Conservation (phyloP, 2,113 vertebrate species). For the Gymnogyps californianus region DNA sequence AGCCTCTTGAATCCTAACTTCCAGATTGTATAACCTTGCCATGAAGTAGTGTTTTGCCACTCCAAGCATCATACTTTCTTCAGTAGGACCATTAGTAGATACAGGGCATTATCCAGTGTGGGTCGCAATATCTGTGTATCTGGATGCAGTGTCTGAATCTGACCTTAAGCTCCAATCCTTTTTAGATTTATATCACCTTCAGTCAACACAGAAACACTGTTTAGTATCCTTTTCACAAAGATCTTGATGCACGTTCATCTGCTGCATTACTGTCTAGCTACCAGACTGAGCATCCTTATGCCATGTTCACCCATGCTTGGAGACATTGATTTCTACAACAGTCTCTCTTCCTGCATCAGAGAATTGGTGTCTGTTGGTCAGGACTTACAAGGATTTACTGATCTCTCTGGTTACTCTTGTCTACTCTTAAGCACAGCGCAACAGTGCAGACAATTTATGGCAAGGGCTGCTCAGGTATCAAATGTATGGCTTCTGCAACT, state of each 20-base stretch:
- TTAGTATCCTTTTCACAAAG: neutral
- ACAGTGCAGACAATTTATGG: neutral
- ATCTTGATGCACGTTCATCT: neutral
- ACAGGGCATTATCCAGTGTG: rapidly evolving
- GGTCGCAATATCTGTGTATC: neutral
- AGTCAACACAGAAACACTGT: neutral
- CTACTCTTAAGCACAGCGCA: neutral
- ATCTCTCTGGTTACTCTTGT: neutral
- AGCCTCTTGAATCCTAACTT: neutral
- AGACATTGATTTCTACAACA: neutral
- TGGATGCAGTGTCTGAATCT: neutral
- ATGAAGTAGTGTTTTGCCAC: neutral
- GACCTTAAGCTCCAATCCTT: neutral
- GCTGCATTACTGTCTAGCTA: neutral
- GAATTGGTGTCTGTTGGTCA: neutral
- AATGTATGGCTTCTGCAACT: neutral
- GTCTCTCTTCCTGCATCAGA: neutral
- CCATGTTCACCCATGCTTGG: neutral
- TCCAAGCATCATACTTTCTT: neutral
- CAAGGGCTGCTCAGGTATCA: neutral
- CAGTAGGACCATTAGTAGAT: neutral
- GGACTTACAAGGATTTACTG: neutral
- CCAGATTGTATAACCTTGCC: neutral
- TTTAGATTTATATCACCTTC: neutral
- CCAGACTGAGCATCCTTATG: neutral